phyloP scores from a whole-genome alignment of 2,888 invertebrate genomes.

The Zygothrica quintamaculata region DNA sequence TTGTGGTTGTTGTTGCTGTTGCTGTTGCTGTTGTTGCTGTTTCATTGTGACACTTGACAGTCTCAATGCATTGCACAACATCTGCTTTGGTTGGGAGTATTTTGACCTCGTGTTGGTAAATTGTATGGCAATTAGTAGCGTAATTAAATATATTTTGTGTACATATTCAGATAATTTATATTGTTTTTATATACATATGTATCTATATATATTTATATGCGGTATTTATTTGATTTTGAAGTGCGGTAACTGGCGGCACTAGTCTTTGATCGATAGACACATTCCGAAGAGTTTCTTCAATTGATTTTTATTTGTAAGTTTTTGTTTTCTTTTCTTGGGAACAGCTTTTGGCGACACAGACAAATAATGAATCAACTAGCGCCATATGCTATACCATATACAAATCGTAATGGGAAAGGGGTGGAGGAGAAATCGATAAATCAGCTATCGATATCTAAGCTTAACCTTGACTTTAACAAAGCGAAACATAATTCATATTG shows the following conservation, averaged over 20 bases:
- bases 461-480: slow-evolving; percentile 28
- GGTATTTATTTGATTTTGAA: slow-evolving; percentile 10
- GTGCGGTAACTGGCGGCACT: slow-evolving; percentile 25
- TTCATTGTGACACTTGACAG: slow-evolving; percentile 51
- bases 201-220: slow-evolving; percentile 15
- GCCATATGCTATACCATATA: slow-evolving; percentile 31
- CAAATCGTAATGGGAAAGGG: slow-evolving; percentile 4
- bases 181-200: slow-evolving; percentile 25
- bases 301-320: too few relatives aligned
- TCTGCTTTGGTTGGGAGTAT: slow-evolving; percentile 46
- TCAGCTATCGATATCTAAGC: too few relatives aligned
- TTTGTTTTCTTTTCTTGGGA: slow-evolving; percentile 3
- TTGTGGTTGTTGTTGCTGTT: slow-evolving; percentile 10
- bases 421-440: slow-evolving; percentile 5
- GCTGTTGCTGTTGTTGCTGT: slow-evolving; percentile 15
- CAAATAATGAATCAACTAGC: too few relatives aligned
- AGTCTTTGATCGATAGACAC: slow-evolving; percentile 27
- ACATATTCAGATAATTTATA: slow-evolving; percentile 43
- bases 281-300: slow-evolving; percentile 22
- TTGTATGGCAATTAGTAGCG: slow-evolving; percentile 71
- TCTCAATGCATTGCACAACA: slow-evolving; percentile 54
- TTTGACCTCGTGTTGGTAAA: slow-evolving; percentile 65
- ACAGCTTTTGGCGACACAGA: slow-evolving; percentile 62
- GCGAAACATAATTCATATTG: slow-evolving; percentile 31
- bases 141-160: slow-evolving; percentile 76